Base-by-base conservation (phyloP, 2,888 invertebrate species). In the Cephonodes hylas region DNA sequence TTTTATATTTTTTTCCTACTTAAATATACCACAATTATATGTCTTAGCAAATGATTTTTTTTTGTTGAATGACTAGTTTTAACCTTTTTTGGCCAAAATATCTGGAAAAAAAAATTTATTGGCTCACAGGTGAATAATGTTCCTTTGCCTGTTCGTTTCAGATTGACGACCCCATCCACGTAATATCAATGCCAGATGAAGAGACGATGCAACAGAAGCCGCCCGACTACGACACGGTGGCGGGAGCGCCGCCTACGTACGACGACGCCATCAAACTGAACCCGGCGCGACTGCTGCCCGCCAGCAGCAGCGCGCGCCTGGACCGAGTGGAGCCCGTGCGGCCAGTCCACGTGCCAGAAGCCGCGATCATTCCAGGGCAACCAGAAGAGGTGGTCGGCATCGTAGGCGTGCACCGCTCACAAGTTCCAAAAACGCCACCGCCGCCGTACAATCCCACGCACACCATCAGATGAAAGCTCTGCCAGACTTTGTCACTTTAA, bases 231-330 rank as follows among this genome's bases (percentile, higher is more conserved):
- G 95, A 95, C 77, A 93, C 94, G 6, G 95, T 95, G 60, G 94
- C 95, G 7, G 95, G 95, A 42, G 94, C 94, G 63, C 95, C 95
- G 65, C 95, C 95, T 1, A 94, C 94, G 18, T 95, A 96, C 84
- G 95, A 95, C 79, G 95, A 95, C 77, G 95, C 95, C 56, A 95
- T 96, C 75, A 95, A 95, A 82, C 86, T 96, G 66, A 94, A 94
- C 86, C 95, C 95, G 18, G 92, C 93, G 68, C 88, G 94, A 45
- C 84, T 94, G 64, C 81, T 93, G 62, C 87, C 88, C 4, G 83
- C 89, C 60, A 78, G 84, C 15, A 88, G 86, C 77, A 85, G 86
- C 73, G 76, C 83, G 27, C 67, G 1, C 66, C 65, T 42, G 64
- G 70, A 61, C 68, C 72, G 57, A 75, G 77, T 34, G 67, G 74